Evolutionary conservation across 2,888 invertebrate species (phyloP), one percentile per base, ranked within the genome.

Genomic region (Leucophenga maculata): DNA sequence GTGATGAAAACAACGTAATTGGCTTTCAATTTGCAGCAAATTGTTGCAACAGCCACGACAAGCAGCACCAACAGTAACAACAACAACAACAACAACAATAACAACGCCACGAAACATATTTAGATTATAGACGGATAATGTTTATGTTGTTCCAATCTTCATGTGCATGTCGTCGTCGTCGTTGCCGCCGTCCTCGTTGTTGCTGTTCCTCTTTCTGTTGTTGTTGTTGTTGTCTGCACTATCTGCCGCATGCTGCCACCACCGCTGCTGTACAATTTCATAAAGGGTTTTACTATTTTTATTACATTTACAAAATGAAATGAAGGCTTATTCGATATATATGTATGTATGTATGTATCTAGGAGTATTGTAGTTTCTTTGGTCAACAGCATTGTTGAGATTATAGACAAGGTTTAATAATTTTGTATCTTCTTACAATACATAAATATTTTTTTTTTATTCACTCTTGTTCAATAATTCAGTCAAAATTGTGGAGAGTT

Each of bases 21-120:
- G 86, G 86, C 86, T 86, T 85, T 86, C 86, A 86, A 86, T 86
- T 86, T 86, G 85, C 85, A 79, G 84, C 84, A 84, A 85, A 83
- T 86, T 83, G 84, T 82, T 86, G 81, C 84, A 81, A 82, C 79
- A 82, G 83, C 83, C 79, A 83, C 80, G 77, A 83, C 80, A 77
- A 76, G 60, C 60, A 31, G n/a, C 60, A 44, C 9, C 32, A 60
- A 1, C 60, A 60, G 31, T 76, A 72, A 71, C 77, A 69, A 67
- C 72, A 74, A 39, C 65, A 75, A 70, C 71, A 71, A 55, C 70
- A 67, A 57, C 26, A 69, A 55, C 69, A 70, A 69, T 69, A 60
- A 26, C 69, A 75, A 66, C 69, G 69, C 68, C 71, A 69, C 60
- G 73, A 80, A 82, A 82, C 80, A 81, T 81, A 82, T 81, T 81